A percentile compares a stretch with the other conserved stretches of the same genome.
These are phyloP conservation scores for Prionace glauca DNA, from an alignment of 2,797 vertebrate species.

Conservation along the genomic window DNA sequence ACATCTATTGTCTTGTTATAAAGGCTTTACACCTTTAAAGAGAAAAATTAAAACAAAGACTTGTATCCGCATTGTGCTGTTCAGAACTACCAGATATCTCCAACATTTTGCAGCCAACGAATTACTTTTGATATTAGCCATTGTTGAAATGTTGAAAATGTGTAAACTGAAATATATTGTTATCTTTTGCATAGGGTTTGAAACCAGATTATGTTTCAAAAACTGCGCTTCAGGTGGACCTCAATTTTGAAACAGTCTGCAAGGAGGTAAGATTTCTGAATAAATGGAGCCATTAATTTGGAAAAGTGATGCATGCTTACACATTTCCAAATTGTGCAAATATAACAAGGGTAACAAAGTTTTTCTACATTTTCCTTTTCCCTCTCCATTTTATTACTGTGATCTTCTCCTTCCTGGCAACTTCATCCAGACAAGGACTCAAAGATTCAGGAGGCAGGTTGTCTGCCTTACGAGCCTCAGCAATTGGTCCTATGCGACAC, in stretches of 20 bases:
- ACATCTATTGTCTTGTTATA: background rate
- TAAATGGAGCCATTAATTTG: background rate
- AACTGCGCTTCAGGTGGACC: constrained; percentile 69
- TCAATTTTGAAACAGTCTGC: constrained; percentile 77
- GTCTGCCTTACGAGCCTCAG: too few relatives aligned
- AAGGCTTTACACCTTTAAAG: background rate
- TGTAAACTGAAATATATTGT: constrained; percentile 6
- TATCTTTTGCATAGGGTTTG: constrained; percentile 53
- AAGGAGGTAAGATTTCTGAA: constrained; percentile 60
- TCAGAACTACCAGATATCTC: background rate
- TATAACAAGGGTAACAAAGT: background rate
- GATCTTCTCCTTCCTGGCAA: background rate
- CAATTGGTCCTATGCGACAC: too few relatives aligned
- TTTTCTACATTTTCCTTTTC: background rate
- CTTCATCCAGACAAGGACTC: too few relatives aligned
- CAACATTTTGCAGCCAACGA: background rate
- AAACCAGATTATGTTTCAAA: constrained; percentile 79
- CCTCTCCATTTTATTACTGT: background rate
- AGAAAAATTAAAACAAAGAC: background rate
- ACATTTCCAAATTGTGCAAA: background rate
- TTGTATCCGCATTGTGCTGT: background rate
- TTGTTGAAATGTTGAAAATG: background rate
- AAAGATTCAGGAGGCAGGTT: too few relatives aligned
- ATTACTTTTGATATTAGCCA: background rate
- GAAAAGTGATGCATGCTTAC: background rate